Conservation (phyloP, 2,888 invertebrate species). For the Electrophaes corylata region DNA sequence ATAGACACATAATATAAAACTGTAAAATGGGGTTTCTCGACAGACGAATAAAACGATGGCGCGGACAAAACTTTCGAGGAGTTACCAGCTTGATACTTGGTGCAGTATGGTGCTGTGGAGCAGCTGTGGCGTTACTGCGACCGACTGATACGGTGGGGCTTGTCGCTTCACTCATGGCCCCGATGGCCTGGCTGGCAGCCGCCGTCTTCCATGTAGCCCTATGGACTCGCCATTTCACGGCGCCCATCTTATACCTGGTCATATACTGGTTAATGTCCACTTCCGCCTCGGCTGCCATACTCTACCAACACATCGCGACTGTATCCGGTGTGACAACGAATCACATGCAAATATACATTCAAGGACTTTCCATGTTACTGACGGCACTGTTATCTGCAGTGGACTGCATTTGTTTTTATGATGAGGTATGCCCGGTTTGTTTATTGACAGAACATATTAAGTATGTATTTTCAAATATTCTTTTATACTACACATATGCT, state of each 20-base stretch:
- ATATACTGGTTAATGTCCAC: conserved; percentile 74
- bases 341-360: conserved; percentile 64
- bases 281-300: conserved; percentile 58
- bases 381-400: conserved; percentile 61
- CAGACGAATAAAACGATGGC: conserved; percentile 61
- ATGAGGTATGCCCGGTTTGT: conserved; percentile 60
- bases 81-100: conserved; percentile 61
- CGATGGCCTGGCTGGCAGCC: conserved; percentile 72
- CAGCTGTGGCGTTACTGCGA: conserved; percentile 62
- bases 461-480: too few relatives aligned
- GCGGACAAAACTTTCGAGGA: conserved; percentile 70
- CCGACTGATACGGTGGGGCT: conserved; percentile 58
- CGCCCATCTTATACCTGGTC: conserved; percentile 73
- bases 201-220: conserved; percentile 69
- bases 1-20: not conserved
- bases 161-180: conserved; percentile 63
- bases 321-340: conserved; percentile 40
- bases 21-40: conserved; percentile 11
- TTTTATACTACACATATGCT: too few relatives aligned
- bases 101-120: conserved; percentile 64
- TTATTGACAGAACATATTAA: not conserved
- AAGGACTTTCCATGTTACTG: conserved; percentile 57
- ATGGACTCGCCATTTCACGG: conserved; percentile 69
- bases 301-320: conserved; percentile 56
- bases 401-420: conserved; percentile 75